These are phyloP conservation scores for Acanthosepion pharaonis DNA, from an alignment of 2,888 invertebrate species.

Conservation along the genomic window DNA sequence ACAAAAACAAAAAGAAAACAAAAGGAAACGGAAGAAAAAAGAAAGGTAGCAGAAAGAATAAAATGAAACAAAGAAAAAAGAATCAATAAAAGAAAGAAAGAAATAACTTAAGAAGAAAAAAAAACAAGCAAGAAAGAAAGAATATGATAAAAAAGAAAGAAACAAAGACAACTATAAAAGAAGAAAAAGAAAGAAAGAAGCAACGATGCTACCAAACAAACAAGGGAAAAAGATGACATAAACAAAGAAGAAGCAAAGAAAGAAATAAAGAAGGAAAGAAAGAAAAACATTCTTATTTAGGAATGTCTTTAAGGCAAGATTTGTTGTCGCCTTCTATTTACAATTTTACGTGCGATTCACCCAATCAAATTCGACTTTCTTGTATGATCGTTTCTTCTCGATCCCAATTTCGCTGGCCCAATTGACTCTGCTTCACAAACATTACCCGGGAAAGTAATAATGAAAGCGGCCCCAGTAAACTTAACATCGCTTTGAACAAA, in stretches of 20 bases:
- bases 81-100: background rate
- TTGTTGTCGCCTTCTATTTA: background rate
- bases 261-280: background rate
- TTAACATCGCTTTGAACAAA: background rate
- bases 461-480: background rate
- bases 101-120: no score
- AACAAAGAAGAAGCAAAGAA: background rate
- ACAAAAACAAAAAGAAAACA: background rate
- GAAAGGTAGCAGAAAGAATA: background rate
- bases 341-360: background rate
- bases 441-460: background rate
- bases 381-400: background rate
- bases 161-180: background rate
- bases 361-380: background rate
- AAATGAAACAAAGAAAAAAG: background rate
- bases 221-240: background rate
- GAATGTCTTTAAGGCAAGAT: background rate
- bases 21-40: background rate
- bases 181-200: background rate
- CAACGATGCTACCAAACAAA: background rate
- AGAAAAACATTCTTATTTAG: background rate
- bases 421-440: background rate
- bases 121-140: background rate
- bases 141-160: background rate
- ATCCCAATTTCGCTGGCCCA: background rate